These are phyloP conservation scores for Drosophila lacteicornis DNA, from an alignment of 1,140 invertebrate species.

Conservation along the genomic window DNA sequence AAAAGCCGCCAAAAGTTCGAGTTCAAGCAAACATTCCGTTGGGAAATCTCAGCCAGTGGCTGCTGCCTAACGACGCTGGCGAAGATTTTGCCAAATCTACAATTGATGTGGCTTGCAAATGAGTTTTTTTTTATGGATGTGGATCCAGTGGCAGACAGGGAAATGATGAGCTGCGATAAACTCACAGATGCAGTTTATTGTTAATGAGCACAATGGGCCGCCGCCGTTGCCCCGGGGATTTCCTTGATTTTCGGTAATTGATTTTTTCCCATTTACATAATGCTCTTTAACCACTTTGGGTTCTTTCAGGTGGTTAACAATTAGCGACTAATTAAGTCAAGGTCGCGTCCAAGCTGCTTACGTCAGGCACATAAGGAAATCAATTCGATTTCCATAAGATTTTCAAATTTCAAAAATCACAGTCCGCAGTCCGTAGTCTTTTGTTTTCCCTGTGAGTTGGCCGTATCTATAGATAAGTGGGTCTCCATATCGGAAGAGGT, in stretches of 20 bases:
- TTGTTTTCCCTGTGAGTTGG: constrained; percentile 20
- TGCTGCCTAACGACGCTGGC: constrained; percentile 38
- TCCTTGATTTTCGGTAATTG: constrained; percentile 32
- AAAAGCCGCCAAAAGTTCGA: constrained; percentile 71
- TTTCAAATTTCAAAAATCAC: constrained; percentile 31
- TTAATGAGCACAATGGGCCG: constrained; percentile 21
- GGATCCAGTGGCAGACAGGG: background rate
- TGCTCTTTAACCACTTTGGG: background rate
- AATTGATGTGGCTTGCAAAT: constrained; percentile 35
- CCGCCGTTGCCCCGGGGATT: constrained; percentile 10
- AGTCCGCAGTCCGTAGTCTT: background rate
- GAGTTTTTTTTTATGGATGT: background rate
- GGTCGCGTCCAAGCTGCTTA: constrained; percentile 35
- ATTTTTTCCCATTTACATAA: constrained; percentile 9
- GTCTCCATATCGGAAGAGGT: constrained; percentile 4
- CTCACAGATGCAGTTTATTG: constrained; percentile 11
- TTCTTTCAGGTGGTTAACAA: constrained; percentile 29
- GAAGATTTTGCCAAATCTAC: constrained; percentile 41
- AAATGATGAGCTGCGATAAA: constrained; percentile 19
- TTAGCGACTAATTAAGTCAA: constrained; percentile 56
- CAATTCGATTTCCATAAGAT: constrained; percentile 53
- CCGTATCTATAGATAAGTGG: constrained; percentile 2
- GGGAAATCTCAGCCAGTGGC: constrained; percentile 41
- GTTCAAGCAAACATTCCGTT: constrained; percentile 72
- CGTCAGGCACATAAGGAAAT: constrained; percentile 36